Percentiles rank a stretch among this genome's conserved stretches.
These are phyloP conservation scores for Sinopyrophorus schimmeli DNA, from an alignment of 2,888 invertebrate genomes.

Conservation along the genomic window DNA sequence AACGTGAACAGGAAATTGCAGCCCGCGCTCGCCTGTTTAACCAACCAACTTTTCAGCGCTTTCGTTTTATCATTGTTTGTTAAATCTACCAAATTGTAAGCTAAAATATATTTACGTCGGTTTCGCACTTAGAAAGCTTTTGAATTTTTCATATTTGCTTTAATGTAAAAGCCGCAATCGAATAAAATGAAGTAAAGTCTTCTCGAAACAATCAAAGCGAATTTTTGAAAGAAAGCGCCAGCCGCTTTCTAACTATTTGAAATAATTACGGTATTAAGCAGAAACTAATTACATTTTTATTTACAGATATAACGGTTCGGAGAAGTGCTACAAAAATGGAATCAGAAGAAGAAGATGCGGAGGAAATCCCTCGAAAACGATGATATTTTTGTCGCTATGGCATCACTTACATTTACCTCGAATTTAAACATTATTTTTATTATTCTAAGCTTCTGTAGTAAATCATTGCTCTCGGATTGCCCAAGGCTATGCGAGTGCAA, in stretches of 20 bases:
- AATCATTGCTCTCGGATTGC: constrained; percentile 63
- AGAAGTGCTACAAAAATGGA: constrained; percentile 40
- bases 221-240: too few species aligned
- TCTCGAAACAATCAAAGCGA: too few species aligned
- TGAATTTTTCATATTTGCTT: constrained; percentile 15
- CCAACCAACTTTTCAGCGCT: constrained; percentile 16
- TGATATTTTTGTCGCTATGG: constrained; percentile 24
- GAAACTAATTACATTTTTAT: too few species aligned
- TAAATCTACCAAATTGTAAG: constrained; percentile 12
- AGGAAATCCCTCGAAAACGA: constrained; percentile 32
- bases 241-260: too few species aligned
- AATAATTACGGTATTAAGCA: not conserved
- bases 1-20: constrained; percentile 19
- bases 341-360: constrained; percentile 46
- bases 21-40: constrained; percentile 17
- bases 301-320: constrained; percentile 33
- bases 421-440: constrained; percentile 38
- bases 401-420: constrained; percentile 21
- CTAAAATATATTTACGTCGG: constrained; percentile 12
- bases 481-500: constrained; percentile 82
- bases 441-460: constrained; percentile 51
- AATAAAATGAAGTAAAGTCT: too few species aligned
- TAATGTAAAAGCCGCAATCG: constrained; percentile 7
- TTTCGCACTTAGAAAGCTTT: constrained; percentile 14
- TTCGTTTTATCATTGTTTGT: constrained; percentile 19